A percentile compares a stretch with the other conserved stretches of the same genome.
Conservation (phyloP, 2,113 vertebrate species). For the Heterotilapia buettikoferi region DNA sequence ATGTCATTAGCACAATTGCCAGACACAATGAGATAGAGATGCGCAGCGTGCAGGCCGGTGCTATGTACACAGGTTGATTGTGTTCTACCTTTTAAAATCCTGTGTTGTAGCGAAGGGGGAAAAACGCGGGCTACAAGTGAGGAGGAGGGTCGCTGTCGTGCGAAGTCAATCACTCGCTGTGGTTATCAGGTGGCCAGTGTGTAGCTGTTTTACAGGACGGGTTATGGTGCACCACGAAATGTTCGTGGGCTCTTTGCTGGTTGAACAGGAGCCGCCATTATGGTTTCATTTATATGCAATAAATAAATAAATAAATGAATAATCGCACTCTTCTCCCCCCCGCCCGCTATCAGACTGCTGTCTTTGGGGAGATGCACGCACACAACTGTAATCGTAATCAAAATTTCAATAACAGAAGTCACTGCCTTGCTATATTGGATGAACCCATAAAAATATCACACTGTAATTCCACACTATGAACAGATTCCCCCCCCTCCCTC, state of each 20-base stretch:
- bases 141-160: neutral
- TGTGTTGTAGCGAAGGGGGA: slow-evolving; percentile 3
- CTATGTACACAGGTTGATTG: slow-evolving; percentile 25
- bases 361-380: slow-evolving; percentile 35
- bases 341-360: neutral
- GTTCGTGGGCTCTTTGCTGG: neutral
- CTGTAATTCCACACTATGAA: slow-evolving; percentile 39
- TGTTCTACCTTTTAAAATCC: slow-evolving; percentile 37
- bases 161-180: neutral
- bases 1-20: slow-evolving; percentile 47
- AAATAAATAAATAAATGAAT: neutral
- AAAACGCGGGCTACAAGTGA: neutral
- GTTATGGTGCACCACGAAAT: neutral
- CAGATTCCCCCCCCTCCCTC: neutral
- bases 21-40: slow-evolving; percentile 34
- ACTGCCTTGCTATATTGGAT: neutral
- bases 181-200: neutral
- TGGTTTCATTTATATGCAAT: slow-evolving; percentile 44
- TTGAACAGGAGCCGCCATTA: slow-evolving; percentile 2
- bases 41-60: neutral
- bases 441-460: slow-evolving; percentile 25
- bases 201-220: neutral
- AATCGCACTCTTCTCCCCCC: neutral
- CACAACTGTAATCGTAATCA: slow-evolving; percentile 59
- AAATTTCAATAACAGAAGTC: slow-evolving; percentile 54